phyloP scores from a whole-genome alignment of 2,113 vertebrate species.

The Solenodon paradoxus region DNA sequence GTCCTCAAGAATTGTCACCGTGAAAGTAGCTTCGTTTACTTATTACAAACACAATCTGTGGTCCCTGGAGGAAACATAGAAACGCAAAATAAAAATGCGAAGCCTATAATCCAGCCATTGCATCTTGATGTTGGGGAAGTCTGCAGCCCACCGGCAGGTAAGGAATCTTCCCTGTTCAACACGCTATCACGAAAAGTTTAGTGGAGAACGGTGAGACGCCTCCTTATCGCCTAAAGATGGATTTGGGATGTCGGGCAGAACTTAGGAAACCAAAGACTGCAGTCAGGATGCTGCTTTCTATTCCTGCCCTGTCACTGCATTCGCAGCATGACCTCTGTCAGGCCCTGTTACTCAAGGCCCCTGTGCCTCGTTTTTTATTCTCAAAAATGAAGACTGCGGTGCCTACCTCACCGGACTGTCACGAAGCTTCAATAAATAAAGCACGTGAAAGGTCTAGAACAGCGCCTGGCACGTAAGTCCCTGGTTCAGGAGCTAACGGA shows the following conservation, averaged over 20 bases:
- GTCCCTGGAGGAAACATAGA: not conserved
- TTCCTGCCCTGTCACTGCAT: not conserved
- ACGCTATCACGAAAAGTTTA: not conserved
- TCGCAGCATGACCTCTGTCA: not conserved
- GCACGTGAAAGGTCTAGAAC: not conserved
- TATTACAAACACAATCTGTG: not conserved
- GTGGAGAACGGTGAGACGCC: not conserved
- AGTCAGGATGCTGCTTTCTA: not conserved
- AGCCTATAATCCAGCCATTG: not conserved
- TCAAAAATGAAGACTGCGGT: not conserved
- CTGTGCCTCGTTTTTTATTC: not conserved
- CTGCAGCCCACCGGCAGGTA: not conserved
- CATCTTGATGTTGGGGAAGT: not conserved
- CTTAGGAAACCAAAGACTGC: not conserved
- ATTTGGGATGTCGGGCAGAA: accelerated
- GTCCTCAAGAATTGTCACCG: not conserved
- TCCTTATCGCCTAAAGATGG: not conserved
- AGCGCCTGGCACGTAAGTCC: not conserved
- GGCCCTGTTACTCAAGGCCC: not conserved
- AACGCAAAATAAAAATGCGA: not conserved
- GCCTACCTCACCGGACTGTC: not conserved
- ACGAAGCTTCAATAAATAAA: not conserved
- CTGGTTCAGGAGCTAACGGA: not conserved
- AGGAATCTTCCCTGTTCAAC: not conserved
- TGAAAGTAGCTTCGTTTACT: not conserved